Evolutionary conservation across 37 sponge, comb jelly and placozoan genomes (phyloP).

Genomic region (Ianthella basta): DNA sequence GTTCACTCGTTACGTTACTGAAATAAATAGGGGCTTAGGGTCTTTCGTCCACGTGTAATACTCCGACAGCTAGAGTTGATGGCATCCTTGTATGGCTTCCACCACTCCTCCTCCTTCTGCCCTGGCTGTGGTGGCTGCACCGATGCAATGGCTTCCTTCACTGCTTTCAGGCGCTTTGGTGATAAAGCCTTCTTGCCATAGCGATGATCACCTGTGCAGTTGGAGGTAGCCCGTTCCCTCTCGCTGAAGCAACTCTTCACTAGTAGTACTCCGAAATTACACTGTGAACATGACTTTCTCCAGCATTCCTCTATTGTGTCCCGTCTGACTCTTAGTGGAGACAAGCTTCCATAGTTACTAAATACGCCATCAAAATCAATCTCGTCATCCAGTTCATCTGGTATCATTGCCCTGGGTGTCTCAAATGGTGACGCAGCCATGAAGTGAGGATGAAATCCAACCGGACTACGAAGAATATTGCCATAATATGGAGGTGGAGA

Average conservation of each 20-base stretch:
- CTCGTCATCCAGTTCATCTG: no score
- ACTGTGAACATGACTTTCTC: not conserved
- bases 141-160: not conserved
- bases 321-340: not conserved
- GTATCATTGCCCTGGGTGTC: no score
- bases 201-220: conserved; percentile 19
- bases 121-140: conserved; percentile 9
- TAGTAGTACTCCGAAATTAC: conserved; percentile 17
- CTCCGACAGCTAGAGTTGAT: conserved; percentile 9
- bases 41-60: no score
- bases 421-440: no score
- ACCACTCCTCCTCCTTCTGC: not conserved
- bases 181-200: conserved; percentile 7
- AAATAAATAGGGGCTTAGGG: no score
- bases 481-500: no score
- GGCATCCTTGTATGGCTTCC: conserved; percentile 21
- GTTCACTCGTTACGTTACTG: no score
- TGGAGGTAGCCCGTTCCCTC: conserved; percentile 10
- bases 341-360: not conserved
- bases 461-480: no score
- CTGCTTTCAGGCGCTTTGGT: not conserved
- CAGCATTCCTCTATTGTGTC: not conserved
- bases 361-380: conserved; percentile 18
- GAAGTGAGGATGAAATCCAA: no score
- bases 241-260: not conserved